These are phyloP conservation scores for Epirrhoe alternata DNA, from an alignment of 2,888 invertebrate genomes.

Conservation along the genomic window DNA sequence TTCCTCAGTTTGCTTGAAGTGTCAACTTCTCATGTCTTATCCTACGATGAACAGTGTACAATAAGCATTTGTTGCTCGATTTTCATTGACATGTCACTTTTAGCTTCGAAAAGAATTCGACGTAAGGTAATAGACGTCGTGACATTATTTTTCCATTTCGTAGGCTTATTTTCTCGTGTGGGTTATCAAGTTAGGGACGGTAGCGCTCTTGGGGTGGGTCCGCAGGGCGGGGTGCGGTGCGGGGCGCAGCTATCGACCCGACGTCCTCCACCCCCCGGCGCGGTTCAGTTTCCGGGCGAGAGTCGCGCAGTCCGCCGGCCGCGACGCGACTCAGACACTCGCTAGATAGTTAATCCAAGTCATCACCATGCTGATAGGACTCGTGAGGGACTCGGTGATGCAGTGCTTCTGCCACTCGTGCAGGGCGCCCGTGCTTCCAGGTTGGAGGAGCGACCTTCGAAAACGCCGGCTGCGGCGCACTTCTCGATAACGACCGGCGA, in stretches of 20 bases:
- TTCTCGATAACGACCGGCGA: conserved; percentile 54
- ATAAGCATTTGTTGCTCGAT: not conserved
- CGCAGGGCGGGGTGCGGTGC: conserved; percentile 71
- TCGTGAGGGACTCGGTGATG: conserved; percentile 96
- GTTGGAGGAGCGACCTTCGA: conserved; percentile 78
- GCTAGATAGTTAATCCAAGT: conserved; percentile 79
- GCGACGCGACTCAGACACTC: conserved; percentile 79
- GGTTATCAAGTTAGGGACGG: conserved; percentile 83
- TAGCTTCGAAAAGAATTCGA: conserved; percentile 51
- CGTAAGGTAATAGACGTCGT: conserved; percentile 65
- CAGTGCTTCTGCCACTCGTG: conserved; percentile 97
- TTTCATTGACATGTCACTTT: conserved; percentile 15
- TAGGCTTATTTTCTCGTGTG: conserved; percentile 82
- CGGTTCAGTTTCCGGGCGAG: conserved; percentile 85
- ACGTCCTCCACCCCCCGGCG: conserved; percentile 82
- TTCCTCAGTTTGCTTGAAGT: not conserved
- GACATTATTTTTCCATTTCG: conserved; percentile 83
- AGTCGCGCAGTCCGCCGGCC: conserved; percentile 87
- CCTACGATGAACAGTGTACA: not conserved
- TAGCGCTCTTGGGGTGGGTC: conserved; percentile 73
- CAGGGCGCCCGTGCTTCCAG: conserved; percentile 92
- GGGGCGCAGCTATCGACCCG: conserved; percentile 85
- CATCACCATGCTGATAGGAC: conserved; percentile 92
- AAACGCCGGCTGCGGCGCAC: conserved; percentile 28
- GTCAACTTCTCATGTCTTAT: not conserved